These are phyloP conservation scores for Mya arenaria DNA, from an alignment of 1,140 invertebrate species.

Conservation along the genomic window DNA sequence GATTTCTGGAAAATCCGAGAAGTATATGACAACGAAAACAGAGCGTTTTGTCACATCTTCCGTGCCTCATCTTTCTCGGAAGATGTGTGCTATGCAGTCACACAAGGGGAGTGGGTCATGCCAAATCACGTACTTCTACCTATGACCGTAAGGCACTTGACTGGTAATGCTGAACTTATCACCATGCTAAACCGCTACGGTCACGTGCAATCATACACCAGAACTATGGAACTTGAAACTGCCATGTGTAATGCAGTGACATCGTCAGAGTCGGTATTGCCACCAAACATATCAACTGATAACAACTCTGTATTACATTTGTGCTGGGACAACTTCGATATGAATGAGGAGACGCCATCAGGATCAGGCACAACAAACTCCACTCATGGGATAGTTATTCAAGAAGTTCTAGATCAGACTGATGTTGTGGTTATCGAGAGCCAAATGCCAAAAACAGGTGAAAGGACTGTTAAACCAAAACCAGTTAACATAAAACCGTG, in stretches of 20 bases:
- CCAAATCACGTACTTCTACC: conserved; percentile 37
- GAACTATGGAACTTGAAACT: conserved; percentile 7
- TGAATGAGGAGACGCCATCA: conserved; percentile 43
- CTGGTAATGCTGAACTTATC: conserved; percentile 48
- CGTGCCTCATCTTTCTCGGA: conserved; percentile 6
- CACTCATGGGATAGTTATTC: conserved; percentile 22
- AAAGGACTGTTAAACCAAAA: neutral
- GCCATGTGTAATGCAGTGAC: conserved; percentile 26
- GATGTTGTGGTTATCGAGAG: neutral
- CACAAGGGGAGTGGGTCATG: conserved; percentile 35
- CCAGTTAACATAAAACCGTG: neutral
- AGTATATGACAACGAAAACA: neutral
- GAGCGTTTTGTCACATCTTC: neutral
- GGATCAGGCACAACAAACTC: conserved; percentile 38
- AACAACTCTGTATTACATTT: conserved; percentile 35
- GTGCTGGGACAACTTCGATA: conserved; percentile 53
- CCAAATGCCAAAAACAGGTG: neutral
- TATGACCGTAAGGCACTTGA: conserved; percentile 44
- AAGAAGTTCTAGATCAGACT: neutral
- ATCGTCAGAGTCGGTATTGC: neutral
- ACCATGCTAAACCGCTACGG: conserved; percentile 45
- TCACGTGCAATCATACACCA: conserved; percentile 24
- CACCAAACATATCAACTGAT: conserved; percentile 15
- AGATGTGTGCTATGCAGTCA: conserved; percentile 24
- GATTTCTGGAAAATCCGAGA: neutral